These are phyloP conservation scores for Colaptes auratus DNA, from an alignment of 2,113 vertebrate species.

Conservation along the genomic window DNA sequence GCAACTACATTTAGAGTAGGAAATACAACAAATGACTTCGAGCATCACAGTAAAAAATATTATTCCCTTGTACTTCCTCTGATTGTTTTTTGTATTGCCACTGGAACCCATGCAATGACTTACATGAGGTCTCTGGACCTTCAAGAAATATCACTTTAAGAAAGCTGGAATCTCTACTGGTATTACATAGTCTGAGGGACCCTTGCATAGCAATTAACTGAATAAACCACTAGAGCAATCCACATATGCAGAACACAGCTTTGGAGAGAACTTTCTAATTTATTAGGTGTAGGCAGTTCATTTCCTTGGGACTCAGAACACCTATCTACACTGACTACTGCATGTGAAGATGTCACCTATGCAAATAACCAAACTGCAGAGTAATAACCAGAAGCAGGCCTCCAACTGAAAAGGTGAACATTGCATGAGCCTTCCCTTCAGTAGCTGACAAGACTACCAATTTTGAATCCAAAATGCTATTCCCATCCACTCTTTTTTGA, in stretches of 20 bases:
- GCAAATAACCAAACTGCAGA: neutral
- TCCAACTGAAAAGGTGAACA: neutral
- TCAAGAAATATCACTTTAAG: neutral
- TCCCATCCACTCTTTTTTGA: neutral
- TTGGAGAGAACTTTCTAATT: neutral
- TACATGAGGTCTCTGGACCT: neutral
- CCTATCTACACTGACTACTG: neutral
- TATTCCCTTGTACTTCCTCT: neutral
- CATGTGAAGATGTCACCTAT: rapidly evolving
- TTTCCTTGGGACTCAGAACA: neutral
- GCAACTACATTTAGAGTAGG: neutral
- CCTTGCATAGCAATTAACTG: neutral
- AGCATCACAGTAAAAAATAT: neutral
- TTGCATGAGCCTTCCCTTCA: neutral
- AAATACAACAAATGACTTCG: neutral
- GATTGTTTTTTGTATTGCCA: neutral
- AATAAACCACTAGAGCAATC: neutral
- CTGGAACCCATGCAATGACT: neutral
- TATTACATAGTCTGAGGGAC: rapidly evolving
- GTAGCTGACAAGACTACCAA: neutral
- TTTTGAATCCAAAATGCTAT: neutral
- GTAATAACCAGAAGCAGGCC: neutral
- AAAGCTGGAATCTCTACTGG: neutral
- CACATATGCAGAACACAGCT: rapidly evolving
- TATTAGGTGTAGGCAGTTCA: neutral